phyloP scores from a whole-genome alignment of 2,113 vertebrate species.

The Morone chrysops region DNA sequence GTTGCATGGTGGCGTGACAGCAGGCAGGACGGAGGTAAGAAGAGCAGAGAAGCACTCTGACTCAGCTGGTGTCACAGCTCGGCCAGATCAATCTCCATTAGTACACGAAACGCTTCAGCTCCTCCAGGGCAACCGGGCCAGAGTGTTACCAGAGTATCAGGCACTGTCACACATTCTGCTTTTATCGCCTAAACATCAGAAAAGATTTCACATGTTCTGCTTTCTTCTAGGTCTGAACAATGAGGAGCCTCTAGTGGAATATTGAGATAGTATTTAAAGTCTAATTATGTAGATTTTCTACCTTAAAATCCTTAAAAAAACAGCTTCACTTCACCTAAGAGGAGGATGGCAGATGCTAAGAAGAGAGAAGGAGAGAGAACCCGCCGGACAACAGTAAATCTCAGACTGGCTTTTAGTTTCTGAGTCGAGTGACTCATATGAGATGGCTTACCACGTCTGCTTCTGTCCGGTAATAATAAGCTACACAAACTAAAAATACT shows the following conservation, averaged over 20 bases:
- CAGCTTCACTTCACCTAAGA: no score
- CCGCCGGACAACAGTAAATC: no score
- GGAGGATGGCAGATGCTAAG: no score
- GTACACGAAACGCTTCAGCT: slow-evolving; percentile 19
- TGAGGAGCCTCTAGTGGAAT: neutral
- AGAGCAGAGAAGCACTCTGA: slow-evolving; percentile 28
- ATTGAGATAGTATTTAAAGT: neutral
- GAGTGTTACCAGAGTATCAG: slow-evolving; percentile 30
- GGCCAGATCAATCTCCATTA: slow-evolving; percentile 61
- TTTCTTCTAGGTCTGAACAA: slow-evolving; percentile 12
- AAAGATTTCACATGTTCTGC: neutral
- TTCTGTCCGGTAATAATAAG: slow-evolving; percentile 15
- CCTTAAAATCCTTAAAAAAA: no score
- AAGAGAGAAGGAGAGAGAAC: no score
- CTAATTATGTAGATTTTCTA: no score
- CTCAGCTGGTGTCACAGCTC: slow-evolving; percentile 22
- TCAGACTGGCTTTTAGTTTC: no score
- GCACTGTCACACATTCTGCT: slow-evolving; percentile 40
- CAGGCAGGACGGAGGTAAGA: slow-evolving; percentile 38
- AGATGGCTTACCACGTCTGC: neutral
- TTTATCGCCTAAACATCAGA: slow-evolving; percentile 27
- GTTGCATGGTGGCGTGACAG: slow-evolving; percentile 7
- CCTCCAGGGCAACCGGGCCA: slow-evolving; percentile 24
- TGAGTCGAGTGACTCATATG: no score
- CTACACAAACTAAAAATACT: slow-evolving; percentile 27